These are phyloP conservation scores for Ctenoplectra terminalis DNA, from an alignment of 1,140 invertebrate genomes.

Conservation along the genomic window DNA sequence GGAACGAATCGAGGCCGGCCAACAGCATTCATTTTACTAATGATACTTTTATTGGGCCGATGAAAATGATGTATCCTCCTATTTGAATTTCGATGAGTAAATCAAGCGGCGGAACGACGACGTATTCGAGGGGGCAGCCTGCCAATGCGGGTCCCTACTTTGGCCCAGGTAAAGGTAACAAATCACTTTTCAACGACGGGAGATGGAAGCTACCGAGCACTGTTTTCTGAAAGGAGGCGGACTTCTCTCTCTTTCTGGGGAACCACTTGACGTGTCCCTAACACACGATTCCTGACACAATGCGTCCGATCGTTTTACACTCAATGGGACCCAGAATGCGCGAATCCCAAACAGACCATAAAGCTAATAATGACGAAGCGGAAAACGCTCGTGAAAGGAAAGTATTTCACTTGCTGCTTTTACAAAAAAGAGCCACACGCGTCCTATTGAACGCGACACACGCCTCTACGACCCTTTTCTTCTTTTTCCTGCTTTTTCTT, in stretches of 20 bases:
- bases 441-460: not conserved
- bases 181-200: constrained; percentile 65
- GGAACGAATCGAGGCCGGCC: constrained; percentile 21
- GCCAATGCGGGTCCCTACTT: constrained; percentile 58
- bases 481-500: not conserved
- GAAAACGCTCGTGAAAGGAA: constrained; percentile 23
- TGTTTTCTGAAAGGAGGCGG: constrained; percentile 65
- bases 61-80: constrained; percentile 52
- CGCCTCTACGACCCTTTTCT: not conserved
- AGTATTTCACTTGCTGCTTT: constrained; percentile 15
- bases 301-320: constrained; percentile 57
- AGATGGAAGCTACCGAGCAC: constrained; percentile 56
- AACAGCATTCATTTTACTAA: constrained; percentile 40
- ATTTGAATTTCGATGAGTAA: constrained; percentile 60
- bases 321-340: constrained; percentile 39
- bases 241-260: constrained; percentile 32
- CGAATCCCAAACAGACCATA: constrained; percentile 52
- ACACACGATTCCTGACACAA: constrained; percentile 59
- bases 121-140: constrained; percentile 43
- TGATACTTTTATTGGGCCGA: constrained; percentile 52
- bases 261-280: constrained; percentile 58
- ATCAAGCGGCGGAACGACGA: constrained; percentile 37
- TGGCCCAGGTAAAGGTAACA: constrained; percentile 67
- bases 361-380: constrained; percentile 52
- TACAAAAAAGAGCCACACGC: constrained; percentile 22